Conservation (phyloP, 1,140 invertebrate genomes). For the Pseudachorutes palmiensis region DNA sequence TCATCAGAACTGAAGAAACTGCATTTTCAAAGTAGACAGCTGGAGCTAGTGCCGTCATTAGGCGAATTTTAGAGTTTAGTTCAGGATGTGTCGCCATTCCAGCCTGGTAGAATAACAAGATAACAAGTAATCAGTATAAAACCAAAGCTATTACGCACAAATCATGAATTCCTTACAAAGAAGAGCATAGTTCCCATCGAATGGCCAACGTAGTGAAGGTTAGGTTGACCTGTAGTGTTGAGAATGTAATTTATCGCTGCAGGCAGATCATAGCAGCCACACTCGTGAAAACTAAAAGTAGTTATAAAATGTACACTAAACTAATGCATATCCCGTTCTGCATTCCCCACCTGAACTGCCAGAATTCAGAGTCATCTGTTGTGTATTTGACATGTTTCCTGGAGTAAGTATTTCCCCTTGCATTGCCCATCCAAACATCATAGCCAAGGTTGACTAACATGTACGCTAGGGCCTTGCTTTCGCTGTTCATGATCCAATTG, state of each 20-base stretch:
- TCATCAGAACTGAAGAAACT: not conserved
- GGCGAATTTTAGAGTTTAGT: slow-evolving; percentile 50
- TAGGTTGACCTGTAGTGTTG: slow-evolving; percentile 48
- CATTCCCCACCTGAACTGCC: too few species aligned
- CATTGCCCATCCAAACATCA: slow-evolving; percentile 46
- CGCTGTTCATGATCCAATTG: slow-evolving; percentile 42
- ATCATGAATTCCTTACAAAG: too few species aligned
- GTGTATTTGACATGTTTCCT: slow-evolving; percentile 1
- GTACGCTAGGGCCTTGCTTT: slow-evolving; percentile 36
- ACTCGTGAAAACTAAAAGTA: slow-evolving; percentile 41
- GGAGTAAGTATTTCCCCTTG: slow-evolving; percentile 45
- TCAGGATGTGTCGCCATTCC: slow-evolving; percentile 48
- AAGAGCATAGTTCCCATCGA: slow-evolving; percentile 54
- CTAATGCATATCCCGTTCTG: too few species aligned
- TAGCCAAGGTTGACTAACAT: slow-evolving; percentile 44
- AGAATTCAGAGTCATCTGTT: not conserved
- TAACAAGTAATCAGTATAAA: not conserved
- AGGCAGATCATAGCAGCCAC: slow-evolving; percentile 47
- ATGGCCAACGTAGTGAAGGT: slow-evolving; percentile 61
- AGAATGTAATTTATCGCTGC: slow-evolving; percentile 47
- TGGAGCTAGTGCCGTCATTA: slow-evolving; percentile 55
- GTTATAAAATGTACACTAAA: too few species aligned
- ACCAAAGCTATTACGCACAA: too few species aligned
- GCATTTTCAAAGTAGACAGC: slow-evolving; percentile 45
- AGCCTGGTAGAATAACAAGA: too few species aligned